Conservation (phyloP, 2,888 invertebrate species). For the Xestia xanthographa region DNA sequence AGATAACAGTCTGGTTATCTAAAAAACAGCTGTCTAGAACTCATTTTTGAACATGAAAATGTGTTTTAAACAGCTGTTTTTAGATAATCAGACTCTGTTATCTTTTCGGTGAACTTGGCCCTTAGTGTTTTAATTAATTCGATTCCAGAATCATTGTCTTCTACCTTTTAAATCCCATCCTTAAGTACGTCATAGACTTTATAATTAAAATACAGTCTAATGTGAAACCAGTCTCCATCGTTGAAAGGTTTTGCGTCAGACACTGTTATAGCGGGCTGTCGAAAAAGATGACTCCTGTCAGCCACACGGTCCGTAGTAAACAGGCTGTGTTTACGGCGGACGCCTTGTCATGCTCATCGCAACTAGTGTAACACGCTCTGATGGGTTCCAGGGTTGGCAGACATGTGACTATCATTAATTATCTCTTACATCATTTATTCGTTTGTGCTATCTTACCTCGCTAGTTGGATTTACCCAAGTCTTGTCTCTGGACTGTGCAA, state of each 20-base stretch:
- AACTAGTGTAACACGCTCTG: constrained; percentile 20
- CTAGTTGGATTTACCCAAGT: neutral
- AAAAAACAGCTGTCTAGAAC: too few species aligned
- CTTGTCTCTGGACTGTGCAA: neutral
- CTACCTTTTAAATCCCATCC: neutral
- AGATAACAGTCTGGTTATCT: too few species aligned
- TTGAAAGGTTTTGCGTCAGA: constrained; percentile 7
- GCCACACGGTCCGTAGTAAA: constrained; percentile 37
- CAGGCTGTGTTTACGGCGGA: constrained; percentile 48
- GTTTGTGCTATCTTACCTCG: neutral
- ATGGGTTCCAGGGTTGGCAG: constrained; percentile 25
- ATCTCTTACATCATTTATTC: neutral
- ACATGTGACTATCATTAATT: neutral
- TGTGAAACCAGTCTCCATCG: constrained; percentile 9
- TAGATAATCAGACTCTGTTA: too few species aligned
- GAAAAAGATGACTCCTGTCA: constrained; percentile 45
- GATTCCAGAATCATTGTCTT: neutral
- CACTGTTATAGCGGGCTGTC: neutral
- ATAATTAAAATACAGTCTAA: neutral
- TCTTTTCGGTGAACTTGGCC: too few species aligned
- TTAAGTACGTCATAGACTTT: constrained; percentile 4
- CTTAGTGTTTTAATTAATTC: neutral
- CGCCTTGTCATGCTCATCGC: constrained; percentile 49
- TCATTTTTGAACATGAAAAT: too few species aligned
- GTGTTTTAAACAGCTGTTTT: too few species aligned